Conservation (phyloP, 1,140 invertebrate genomes). For the Ips nitidus region DNA sequence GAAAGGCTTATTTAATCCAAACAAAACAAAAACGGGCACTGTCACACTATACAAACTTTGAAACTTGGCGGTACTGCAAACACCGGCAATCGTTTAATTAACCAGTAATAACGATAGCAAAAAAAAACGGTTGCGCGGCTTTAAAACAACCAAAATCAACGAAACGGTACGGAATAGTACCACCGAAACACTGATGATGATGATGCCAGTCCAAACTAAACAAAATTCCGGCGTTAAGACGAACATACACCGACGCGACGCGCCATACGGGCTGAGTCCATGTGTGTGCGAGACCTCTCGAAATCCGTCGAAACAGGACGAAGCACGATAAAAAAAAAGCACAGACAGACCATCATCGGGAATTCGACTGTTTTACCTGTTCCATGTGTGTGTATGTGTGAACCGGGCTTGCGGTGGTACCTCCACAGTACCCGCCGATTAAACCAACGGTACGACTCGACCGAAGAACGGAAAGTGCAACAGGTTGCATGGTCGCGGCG, state of each 20-base stretch:
- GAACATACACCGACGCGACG: conserved; percentile 33
- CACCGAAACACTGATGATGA: conserved; percentile 28
- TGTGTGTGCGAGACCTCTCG: conserved; percentile 28
- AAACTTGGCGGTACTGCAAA: neutral
- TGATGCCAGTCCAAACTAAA: neutral
- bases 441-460: neutral
- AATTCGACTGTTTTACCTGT: conserved; percentile 33
- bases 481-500: conserved; percentile 22
- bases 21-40: conserved; percentile 1
- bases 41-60: neutral
- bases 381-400: conserved; percentile 18
- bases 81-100: neutral
- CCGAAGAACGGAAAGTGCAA: conserved; percentile 26
- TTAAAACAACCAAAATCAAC: conserved; percentile 19
- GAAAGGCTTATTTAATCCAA: neutral
- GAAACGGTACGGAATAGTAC: conserved; percentile 19
- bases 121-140: neutral
- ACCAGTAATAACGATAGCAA: neutral
- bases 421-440: conserved; percentile 11
- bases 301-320: conserved; percentile 34
- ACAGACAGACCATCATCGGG: conserved; percentile 16
- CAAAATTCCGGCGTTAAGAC: conserved; percentile 31
- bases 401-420: neutral
- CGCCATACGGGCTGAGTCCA: conserved; percentile 31
- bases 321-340: conserved; percentile 25